Base-by-base conservation (phyloP, 2,113 vertebrate genomes). In the Pogona vitticeps region DNA sequence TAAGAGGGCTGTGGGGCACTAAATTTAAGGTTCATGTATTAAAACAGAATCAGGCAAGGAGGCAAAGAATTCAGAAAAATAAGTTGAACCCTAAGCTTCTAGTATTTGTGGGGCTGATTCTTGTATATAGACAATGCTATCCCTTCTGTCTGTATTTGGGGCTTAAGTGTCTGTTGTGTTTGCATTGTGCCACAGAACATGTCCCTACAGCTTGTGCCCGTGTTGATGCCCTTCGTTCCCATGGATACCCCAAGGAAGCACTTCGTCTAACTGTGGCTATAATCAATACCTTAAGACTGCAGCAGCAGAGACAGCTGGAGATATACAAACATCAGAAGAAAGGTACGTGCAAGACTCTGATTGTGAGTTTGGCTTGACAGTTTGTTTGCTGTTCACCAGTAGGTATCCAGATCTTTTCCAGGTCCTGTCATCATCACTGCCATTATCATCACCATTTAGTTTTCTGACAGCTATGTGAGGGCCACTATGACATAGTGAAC, bases 271-370 rank as follows among this genome's bases (percentile, higher is more conserved):
- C 98, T 0, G 98, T 99, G 31, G 98, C 99, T 92, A 99, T 99
- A 91, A 99, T 99, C 94, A 99, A 98, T 95, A 99, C 99, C 2
- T 95, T 99, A 83, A 96, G 98, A 75, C 96, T 99, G 80, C 98
- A 99, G 88, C 99, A 99, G 92, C 98, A 99, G 87, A 96, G 98
- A 73, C 98, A 99, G 88, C 96, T 99, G 96, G 98, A 99, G 94
- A 99, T 99, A 92, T 99, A 99, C 96, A 99, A 99, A 92, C 99
- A 99, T 95, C 99, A 99, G 95, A 99, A 99, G 95, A 99, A 99
- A 98, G 99, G 99, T 99, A 96, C 12, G 87, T 79, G 83, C 76
- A 73, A 33, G 31, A 18, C 65, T 26, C 3, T 59, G 56, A 12
- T 21, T 26, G n/a, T 33, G 14, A 15, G 13, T 56, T 75, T 38